These are phyloP conservation scores for Trachelus troglodyta DNA, from an alignment of 2,888 invertebrate genomes.

Conservation along the genomic window DNA sequence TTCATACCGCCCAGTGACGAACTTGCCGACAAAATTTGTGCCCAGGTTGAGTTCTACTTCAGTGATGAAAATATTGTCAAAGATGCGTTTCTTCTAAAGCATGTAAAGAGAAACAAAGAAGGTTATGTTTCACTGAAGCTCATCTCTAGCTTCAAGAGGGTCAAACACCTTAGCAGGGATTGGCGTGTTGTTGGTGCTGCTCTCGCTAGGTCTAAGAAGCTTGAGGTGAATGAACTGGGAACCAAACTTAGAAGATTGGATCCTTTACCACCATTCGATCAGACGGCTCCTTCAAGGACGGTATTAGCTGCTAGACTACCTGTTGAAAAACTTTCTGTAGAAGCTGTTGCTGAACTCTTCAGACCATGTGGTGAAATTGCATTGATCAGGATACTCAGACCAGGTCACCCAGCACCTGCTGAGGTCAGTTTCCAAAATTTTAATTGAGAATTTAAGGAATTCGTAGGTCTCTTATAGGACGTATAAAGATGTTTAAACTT, in stretches of 20 bases:
- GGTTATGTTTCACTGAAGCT: slow-evolving; percentile 95
- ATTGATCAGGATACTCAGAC: slow-evolving; percentile 85
- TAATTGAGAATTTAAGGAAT: neutral
- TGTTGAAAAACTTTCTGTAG: slow-evolving; percentile 85
- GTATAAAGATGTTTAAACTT: neutral
- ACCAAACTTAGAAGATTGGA: slow-evolving; percentile 89
- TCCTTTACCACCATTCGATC: slow-evolving; percentile 89
- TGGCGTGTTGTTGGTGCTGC: slow-evolving; percentile 94
- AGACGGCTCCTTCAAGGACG: slow-evolving; percentile 92
- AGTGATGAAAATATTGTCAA: slow-evolving; percentile 95
- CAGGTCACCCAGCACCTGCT: slow-evolving; percentile 90
- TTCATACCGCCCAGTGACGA: slow-evolving; percentile 77
- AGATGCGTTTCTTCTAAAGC: slow-evolving; percentile 94
- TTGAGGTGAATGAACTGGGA: slow-evolving; percentile 91
- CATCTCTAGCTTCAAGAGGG: slow-evolving; percentile 94
- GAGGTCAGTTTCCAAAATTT: slow-evolving; percentile 67
- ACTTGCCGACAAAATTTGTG: slow-evolving; percentile 80
- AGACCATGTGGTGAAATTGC: slow-evolving; percentile 90
- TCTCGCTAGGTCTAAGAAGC: slow-evolving; percentile 79
- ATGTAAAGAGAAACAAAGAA: slow-evolving; percentile 94
- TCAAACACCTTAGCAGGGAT: slow-evolving; percentile 93
- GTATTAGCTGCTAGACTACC: slow-evolving; percentile 90
- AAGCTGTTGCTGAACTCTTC: slow-evolving; percentile 92
- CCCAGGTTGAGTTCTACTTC: slow-evolving; percentile 95
- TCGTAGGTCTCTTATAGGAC: neutral